Base-by-base conservation (phyloP, 2,888 invertebrate genomes). In the Watsonalla binaria region DNA sequence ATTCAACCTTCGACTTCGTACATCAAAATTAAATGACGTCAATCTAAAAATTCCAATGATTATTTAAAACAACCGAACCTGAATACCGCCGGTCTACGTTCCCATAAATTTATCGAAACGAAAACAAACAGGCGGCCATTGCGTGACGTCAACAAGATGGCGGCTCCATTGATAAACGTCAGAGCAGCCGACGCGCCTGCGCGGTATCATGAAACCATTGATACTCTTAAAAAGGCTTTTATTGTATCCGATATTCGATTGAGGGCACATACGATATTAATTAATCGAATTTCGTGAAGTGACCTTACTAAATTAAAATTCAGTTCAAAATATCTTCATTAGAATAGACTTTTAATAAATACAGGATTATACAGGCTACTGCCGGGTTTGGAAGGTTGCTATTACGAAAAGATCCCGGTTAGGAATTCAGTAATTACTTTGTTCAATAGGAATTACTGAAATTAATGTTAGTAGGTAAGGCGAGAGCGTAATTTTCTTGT, bases 111-210 rank as follows among this genome's bases (percentile, higher is more conserved):
- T 56, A 45, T 61, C 61, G 59, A 72, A 75, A 76, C 61, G 75
- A 84, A 84, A 85, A 86, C 85, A 86, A 88, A 88, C 82, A 84
- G 54, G 52, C 72, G 60, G 80, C 78, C 80, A 82, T 82, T 67
- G 54, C 74, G 65, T 90, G 89, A 90, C 89, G 90, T 90, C 88
- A 89, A 66, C 78, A 84, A 83, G 74, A 86, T 86, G 86, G 87
- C 81, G 56, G 64, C 53, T 70, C 80, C 90, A 90, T 90, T 90
- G 89, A 90, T 85, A 82, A 83, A 78, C 65, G 75, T 73, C 72
- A 76, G 72, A 77, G 77, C 73, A 71, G 65, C 63, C 68, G 70
- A 50, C 65, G 84, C 84, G 85, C 82, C 76, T 66, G 75, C 70
- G 57, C 59, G 69, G 55, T 62, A 55, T 62, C 82, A 84, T 82